These are phyloP conservation scores for Eueremaeus valkanovi DNA, from an alignment of 2,888 invertebrate species.

Conservation along the genomic window DNA sequence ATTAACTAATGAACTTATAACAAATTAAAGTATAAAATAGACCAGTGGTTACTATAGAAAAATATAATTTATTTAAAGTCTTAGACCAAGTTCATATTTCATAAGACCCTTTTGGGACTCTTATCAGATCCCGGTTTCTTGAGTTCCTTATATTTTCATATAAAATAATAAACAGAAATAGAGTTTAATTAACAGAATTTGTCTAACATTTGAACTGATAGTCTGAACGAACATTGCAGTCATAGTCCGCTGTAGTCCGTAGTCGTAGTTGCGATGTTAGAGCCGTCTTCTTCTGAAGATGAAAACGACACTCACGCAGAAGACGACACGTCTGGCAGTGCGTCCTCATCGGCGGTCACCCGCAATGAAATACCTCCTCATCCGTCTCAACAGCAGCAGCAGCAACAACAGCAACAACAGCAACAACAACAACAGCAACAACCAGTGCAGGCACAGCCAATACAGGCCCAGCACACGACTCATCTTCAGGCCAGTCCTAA, in stretches of 20 bases:
- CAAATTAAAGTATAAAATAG: too few relatives aligned
- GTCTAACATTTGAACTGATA: not conserved
- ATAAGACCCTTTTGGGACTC: too few relatives aligned
- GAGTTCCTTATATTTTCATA: not conserved
- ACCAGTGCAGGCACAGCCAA: conserved; percentile 17
- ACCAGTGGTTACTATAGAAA: too few relatives aligned
- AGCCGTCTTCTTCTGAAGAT: conserved; percentile 57
- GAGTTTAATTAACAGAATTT: not conserved
- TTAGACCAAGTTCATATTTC: too few relatives aligned
- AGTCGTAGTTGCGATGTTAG: conserved; percentile 51
- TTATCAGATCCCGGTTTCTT: too few relatives aligned
- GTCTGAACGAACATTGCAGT: not conserved
- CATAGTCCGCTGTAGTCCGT: too few relatives aligned
- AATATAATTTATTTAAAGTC: too few relatives aligned
- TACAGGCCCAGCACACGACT: conserved; percentile 49
- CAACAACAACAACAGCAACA: conserved; percentile 24
- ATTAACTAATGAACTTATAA: too few relatives aligned
- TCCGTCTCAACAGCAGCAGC: conserved; percentile 26
- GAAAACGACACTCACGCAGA: conserved; percentile 54
- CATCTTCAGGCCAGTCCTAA: conserved; percentile 26
- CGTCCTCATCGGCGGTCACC: conserved; percentile 43
- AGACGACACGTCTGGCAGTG: conserved; percentile 50
- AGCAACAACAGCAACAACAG: conserved; percentile 32
- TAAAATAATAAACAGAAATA: not conserved
- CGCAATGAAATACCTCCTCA: conserved; percentile 45